Evolutionary conservation across 2,797 vertebrate genomes (phyloP), one percentile per base, ranked within the genome.

Genomic region (Novumbra hubbsi): DNA sequence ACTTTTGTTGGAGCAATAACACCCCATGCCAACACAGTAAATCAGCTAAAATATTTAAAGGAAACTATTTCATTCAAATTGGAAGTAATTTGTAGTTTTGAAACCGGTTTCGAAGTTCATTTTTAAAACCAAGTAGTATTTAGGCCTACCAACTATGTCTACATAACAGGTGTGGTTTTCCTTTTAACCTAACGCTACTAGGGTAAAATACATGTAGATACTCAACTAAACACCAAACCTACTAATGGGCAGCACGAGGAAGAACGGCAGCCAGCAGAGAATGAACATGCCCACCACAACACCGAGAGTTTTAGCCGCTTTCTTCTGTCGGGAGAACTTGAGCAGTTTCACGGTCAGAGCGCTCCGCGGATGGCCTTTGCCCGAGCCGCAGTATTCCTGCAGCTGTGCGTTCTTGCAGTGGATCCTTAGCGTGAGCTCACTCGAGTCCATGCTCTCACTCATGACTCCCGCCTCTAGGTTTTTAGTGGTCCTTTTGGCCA

Each of bases 261-360:
- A 98, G 93, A 98, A 98, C 8, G 97, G 97, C 21, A 98, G 90
- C 97, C 97, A 98, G 86, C 96, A 98, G 76, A 98, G 90, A 90
- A 98, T 95, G 73, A 98, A 98, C 96, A 98, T 97, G 24, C 97
- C 97, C 30, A 98, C 96, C 80, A 98, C 97, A 76, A 98, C 97
- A 71, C 97, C 97, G 77, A 98, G 62, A 0, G 97, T 98, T 91
- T 98, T 98, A 77, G 97, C 97, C 0, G 97, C 97, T 85, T 98
- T 98, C 93, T 98, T 98, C 89, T 98, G 96, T 66, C 96, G 88
- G 81, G 97, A 98, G 90, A 98, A 98, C 89, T 98, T 98, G 6
- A 97, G 92, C 79, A 98, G 92, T 83, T 96, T 97, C 80, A 98
- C 87, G 41, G 95, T 94, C 73, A 98, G 93, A 50, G 95, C 91